A percentile compares a stretch with the other conserved stretches of the same genome.
Evolutionary conservation across 2,797 vertebrate genomes (phyloP).

Genomic region (Phylloscopus collybita): DNA sequence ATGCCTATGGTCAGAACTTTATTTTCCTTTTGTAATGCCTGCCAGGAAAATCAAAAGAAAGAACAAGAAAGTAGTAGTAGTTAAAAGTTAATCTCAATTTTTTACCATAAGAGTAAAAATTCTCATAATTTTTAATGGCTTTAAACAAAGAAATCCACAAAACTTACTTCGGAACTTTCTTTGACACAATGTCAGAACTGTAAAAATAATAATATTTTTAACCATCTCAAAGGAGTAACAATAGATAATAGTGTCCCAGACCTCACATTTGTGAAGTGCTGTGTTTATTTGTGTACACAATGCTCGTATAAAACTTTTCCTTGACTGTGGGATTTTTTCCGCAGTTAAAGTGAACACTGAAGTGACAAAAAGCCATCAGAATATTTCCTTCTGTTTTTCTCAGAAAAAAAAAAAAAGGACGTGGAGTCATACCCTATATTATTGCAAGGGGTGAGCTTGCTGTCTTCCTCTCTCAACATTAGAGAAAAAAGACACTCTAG

Average conservation of each 20-base stretch:
- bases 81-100: background rate
- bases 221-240: background rate
- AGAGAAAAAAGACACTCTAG: background rate
- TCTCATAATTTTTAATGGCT: background rate
- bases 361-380: background rate
- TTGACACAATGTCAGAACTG: background rate
- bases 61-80: background rate
- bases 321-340: background rate
- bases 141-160: background rate
- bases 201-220: background rate
- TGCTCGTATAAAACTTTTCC: background rate
- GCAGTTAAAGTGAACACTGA: background rate
- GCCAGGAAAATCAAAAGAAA: background rate
- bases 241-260: background rate
- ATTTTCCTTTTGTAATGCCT: background rate
- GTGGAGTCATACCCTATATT: background rate
- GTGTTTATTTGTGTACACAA: background rate
- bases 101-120: background rate
- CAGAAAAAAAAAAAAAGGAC: background rate
- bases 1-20: background rate
- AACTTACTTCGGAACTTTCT: background rate
- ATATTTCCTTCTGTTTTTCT: background rate
- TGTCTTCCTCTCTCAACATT: background rate
- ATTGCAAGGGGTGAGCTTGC: background rate
- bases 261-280: background rate